Conservation (phyloP, 2,113 vertebrate species). For the Rhinogobius similis region DNA sequence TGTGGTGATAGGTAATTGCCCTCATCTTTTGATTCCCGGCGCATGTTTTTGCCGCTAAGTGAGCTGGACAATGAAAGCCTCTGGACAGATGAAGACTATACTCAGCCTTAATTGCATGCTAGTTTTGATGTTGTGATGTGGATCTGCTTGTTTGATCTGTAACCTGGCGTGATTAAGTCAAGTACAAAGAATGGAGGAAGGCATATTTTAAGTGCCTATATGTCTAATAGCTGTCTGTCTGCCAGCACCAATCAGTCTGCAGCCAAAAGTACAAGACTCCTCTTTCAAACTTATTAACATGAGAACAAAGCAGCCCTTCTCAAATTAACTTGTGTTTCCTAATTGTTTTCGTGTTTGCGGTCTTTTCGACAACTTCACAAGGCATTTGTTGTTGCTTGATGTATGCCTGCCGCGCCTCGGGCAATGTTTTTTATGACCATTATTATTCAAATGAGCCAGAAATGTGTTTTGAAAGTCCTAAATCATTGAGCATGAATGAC, state of each 20-base stretch:
- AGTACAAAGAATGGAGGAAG: slow-evolving; percentile 54
- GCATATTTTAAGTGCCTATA: slow-evolving; percentile 56
- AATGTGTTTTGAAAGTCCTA: slow-evolving; percentile 82
- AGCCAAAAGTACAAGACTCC: slow-evolving; percentile 58
- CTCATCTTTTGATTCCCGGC: slow-evolving; percentile 60
- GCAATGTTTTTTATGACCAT: slow-evolving; percentile 81
- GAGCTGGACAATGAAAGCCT: slow-evolving; percentile 71
- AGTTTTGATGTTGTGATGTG: slow-evolving; percentile 79
- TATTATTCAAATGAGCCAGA: slow-evolving; percentile 83
- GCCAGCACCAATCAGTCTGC: slow-evolving; percentile 73
- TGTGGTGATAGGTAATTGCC: slow-evolving; percentile 58
- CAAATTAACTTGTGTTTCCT: slow-evolving; percentile 76
- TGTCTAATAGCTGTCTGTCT: slow-evolving; percentile 61
- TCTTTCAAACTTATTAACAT: slow-evolving; percentile 77
- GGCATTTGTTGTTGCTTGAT: slow-evolving; percentile 79
- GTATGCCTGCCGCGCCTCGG: slow-evolving; percentile 70
- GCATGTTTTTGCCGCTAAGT: slow-evolving; percentile 62
- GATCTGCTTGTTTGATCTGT: slow-evolving; percentile 74
- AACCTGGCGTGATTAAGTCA: slow-evolving; percentile 67
- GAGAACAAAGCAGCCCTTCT: slow-evolving; percentile 64
- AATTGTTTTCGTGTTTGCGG: slow-evolving; percentile 79
- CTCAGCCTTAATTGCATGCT: slow-evolving; percentile 75
- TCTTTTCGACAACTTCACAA: slow-evolving; percentile 74
- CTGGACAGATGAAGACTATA: slow-evolving; percentile 70
- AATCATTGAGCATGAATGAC: slow-evolving; percentile 81